These are phyloP conservation scores for Microplitis demolitor DNA, from an alignment of 1,140 invertebrate genomes.

Conservation along the genomic window DNA sequence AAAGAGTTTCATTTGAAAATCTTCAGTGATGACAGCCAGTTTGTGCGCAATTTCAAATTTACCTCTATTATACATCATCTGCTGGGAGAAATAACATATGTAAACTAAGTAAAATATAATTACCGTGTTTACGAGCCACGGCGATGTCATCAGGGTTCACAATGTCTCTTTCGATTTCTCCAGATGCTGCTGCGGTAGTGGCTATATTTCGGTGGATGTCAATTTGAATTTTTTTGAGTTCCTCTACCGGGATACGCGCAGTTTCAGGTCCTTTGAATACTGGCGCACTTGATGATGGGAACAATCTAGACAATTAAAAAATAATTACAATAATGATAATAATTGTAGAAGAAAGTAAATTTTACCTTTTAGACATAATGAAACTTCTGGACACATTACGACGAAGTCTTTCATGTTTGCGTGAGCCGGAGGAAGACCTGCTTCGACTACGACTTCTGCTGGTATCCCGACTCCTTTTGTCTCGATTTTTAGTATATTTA, in stretches of 20 bases:
- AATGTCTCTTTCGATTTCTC: slow-evolving; percentile 34
- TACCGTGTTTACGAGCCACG: slow-evolving; percentile 43
- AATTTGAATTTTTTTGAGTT: slow-evolving; percentile 41
- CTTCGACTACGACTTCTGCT: background rate
- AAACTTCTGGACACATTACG: slow-evolving; percentile 14
- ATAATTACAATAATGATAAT: background rate
- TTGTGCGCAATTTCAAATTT: background rate
- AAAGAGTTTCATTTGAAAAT: background rate
- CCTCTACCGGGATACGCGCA: slow-evolving; percentile 26
- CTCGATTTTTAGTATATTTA: too few species aligned
- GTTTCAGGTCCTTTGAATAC: slow-evolving; percentile 40
- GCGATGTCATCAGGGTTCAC: slow-evolving; percentile 39
- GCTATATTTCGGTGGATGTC: slow-evolving; percentile 42
- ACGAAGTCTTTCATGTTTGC: slow-evolving; percentile 1
- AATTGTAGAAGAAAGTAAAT: background rate
- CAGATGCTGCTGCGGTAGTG: background rate
- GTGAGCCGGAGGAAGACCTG: slow-evolving; percentile 16
- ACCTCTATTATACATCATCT: background rate
- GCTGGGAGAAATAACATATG: slow-evolving; percentile 1
- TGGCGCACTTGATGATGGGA: slow-evolving; percentile 23
- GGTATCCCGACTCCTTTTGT: background rate
- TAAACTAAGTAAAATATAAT: slow-evolving; percentile 13
- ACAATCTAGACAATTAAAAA: slow-evolving; percentile 26
- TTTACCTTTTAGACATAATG: slow-evolving; percentile 39
- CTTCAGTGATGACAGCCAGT: background rate